Evolutionary conservation across 2,113 vertebrate species (phyloP).

Genomic region (Lycocorax pyrrhopterus): DNA sequence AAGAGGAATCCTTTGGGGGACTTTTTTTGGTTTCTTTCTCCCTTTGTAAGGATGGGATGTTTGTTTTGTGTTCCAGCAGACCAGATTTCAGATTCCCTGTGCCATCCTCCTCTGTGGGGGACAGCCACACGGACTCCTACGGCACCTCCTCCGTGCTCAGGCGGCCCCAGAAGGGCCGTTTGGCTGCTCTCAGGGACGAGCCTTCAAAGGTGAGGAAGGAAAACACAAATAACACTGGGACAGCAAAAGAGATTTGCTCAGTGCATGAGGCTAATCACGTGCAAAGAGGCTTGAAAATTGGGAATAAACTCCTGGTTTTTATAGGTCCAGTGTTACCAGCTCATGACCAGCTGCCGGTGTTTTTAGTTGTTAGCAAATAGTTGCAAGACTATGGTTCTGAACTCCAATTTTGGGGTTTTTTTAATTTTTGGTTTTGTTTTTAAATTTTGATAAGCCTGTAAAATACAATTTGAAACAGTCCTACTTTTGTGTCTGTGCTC

Average conservation of each 20-base stretch:
- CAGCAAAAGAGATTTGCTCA: neutral
- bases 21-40: neutral
- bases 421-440: neutral
- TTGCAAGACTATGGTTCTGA: neutral
- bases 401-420: neutral
- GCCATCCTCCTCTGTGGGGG: slow-evolving; percentile 79
- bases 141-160: slow-evolving; percentile 80
- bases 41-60: neutral
- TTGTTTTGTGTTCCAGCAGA: slow-evolving; percentile 68
- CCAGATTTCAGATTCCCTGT: slow-evolving; percentile 90
- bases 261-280: neutral
- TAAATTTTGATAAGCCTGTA: neutral
- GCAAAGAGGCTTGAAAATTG: neutral
- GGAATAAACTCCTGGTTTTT: neutral
- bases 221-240: neutral
- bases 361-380: neutral
- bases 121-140: slow-evolving; percentile 82
- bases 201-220: slow-evolving; percentile 85
- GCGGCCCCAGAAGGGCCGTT: slow-evolving; percentile 89
- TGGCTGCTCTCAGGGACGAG: slow-evolving; percentile 89
- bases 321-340: neutral
- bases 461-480: neutral
- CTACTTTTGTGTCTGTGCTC: neutral
- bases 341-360: neutral
- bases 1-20: neutral